These are phyloP conservation scores for Stegana nigrithorax DNA, from an alignment of 2,888 invertebrate species.

Conservation along the genomic window DNA sequence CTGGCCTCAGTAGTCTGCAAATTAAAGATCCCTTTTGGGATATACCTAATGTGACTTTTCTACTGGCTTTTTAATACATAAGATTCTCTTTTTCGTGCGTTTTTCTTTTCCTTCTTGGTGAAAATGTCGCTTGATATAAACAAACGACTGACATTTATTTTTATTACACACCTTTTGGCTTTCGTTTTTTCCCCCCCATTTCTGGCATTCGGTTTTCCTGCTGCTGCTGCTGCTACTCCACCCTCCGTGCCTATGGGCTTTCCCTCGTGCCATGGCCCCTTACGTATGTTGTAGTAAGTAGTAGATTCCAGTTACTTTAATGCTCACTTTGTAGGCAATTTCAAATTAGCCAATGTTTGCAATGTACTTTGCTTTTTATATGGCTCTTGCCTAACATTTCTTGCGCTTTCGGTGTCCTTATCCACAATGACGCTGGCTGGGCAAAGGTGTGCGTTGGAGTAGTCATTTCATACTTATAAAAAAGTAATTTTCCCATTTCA, in stretches of 20 bases:
- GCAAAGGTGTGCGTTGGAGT: constrained; percentile 26
- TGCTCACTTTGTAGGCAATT: constrained; percentile 65
- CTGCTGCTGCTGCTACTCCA: constrained; percentile 5
- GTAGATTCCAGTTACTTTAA: constrained; percentile 64
- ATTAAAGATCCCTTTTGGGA: constrained; percentile 55
- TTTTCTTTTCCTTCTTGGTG: constrained; percentile 15
- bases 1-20: constrained; percentile 45
- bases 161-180: constrained; percentile 68
- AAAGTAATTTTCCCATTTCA: constrained; percentile 65
- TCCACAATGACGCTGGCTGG: constrained; percentile 13
- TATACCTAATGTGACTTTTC: constrained; percentile 35
- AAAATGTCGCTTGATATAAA: constrained; percentile 61
- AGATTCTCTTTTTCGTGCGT: constrained; percentile 20
- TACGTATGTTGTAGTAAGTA: constrained; percentile 29
- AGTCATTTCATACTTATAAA: constrained; percentile 55
- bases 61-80: constrained; percentile 40
- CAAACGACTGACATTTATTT: constrained; percentile 70
- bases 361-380: constrained; percentile 42
- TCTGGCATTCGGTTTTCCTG: constrained; percentile 23
- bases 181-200: constrained; percentile 34
- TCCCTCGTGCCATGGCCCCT: not conserved
- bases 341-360: constrained; percentile 61
- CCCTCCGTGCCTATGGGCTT: not conserved
- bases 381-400: constrained; percentile 5
- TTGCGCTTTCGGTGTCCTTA: not conserved